These are phyloP conservation scores for Osedax frankpressi DNA, from an alignment of 2,888 invertebrate species.

Conservation along the genomic window DNA sequence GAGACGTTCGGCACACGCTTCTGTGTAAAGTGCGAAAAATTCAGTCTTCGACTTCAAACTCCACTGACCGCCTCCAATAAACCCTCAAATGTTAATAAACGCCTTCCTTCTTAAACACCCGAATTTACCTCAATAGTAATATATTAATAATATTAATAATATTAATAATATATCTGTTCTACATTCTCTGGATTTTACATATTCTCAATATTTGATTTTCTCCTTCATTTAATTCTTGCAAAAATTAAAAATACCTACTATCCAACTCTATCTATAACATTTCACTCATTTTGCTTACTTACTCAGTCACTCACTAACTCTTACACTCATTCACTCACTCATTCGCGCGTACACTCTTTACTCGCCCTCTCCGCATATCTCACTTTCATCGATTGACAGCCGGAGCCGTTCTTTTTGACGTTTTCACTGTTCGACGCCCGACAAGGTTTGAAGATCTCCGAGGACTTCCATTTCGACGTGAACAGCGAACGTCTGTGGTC, in stretches of 20 bases:
- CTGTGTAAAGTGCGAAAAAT: constrained; percentile 66
- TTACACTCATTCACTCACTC: background rate
- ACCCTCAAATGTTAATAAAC: background rate
- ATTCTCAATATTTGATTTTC: no score
- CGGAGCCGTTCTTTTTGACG: constrained; percentile 85
- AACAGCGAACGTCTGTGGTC: constrained; percentile 35
- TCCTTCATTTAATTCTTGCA: no score
- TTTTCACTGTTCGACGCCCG: constrained; percentile 79
- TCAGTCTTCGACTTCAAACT: constrained; percentile 66
- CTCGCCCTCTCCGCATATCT: background rate
- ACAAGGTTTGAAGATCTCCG: constrained; percentile 72
- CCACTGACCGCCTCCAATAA: background rate
- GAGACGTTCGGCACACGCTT: constrained; percentile 78
- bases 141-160: no score
- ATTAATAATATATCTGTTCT: no score
- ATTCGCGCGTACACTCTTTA: background rate
- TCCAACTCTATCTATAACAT: no score
- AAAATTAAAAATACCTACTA: no score
- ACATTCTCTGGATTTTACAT: no score
- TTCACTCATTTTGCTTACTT: background rate
- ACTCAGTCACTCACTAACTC: background rate
- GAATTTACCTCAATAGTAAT: no score
- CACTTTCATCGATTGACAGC: constrained; percentile 43
- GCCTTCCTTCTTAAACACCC: no score
- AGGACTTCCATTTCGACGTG: constrained; percentile 63